Conservation (phyloP, 2,113 vertebrate species). For the Microtus richardsoni region DNA sequence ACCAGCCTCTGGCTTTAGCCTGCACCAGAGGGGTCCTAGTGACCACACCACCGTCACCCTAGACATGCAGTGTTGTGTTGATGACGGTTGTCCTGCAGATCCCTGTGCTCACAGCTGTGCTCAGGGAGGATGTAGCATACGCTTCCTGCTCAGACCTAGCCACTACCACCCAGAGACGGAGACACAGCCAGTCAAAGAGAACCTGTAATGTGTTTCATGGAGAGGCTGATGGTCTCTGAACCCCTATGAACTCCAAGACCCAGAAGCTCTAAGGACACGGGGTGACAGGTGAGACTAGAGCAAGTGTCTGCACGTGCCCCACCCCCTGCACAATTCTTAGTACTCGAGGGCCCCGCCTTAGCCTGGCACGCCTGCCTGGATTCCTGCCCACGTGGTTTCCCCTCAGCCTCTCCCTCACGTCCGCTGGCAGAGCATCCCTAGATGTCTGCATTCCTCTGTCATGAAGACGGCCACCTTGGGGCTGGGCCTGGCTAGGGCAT, state of each 20-base stretch:
- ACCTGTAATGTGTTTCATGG: background rate
- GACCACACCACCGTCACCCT: background rate
- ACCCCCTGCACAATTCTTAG: slow-evolving; percentile 63
- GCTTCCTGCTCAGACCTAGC: background rate
- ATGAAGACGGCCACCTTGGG: slow-evolving; percentile 70
- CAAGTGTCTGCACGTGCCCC: slow-evolving; percentile 41
- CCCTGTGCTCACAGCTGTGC: background rate
- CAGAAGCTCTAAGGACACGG: background rate
- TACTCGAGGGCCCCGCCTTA: slow-evolving; percentile 50
- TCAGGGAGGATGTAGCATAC: background rate
- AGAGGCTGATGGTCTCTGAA: background rate
- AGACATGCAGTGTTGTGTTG: background rate
- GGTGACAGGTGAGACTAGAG: slow-evolving; percentile 32
- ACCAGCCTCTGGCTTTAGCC: background rate
- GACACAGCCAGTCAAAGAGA: background rate
- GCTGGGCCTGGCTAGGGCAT: slow-evolving; percentile 43
- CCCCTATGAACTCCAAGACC: slow-evolving; percentile 20
- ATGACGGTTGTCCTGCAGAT: background rate
- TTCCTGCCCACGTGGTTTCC: slow-evolving; percentile 75
- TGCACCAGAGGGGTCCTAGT: background rate
- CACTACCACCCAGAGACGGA: background rate
- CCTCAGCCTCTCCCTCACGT: slow-evolving; percentile 78
- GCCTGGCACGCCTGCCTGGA: slow-evolving; percentile 72
- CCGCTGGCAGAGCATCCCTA: slow-evolving; percentile 73
- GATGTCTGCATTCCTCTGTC: slow-evolving; percentile 76